These are phyloP conservation scores for Clostera curtula DNA, from an alignment of 2,888 invertebrate species.

Conservation along the genomic window DNA sequence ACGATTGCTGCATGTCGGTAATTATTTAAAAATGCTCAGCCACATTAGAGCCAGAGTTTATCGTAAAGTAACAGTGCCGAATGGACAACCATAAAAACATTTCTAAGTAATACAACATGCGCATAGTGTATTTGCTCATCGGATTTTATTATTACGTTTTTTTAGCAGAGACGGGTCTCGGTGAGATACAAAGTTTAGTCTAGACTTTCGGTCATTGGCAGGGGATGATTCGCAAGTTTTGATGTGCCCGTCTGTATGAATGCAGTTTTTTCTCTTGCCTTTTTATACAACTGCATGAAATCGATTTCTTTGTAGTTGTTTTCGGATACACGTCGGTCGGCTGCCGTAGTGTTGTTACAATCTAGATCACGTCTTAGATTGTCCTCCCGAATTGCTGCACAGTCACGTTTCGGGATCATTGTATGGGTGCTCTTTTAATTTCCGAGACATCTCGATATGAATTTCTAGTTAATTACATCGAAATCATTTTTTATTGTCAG, in stretches of 20 bases:
- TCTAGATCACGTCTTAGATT: slow-evolving; percentile 70
- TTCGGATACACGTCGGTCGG: slow-evolving; percentile 51
- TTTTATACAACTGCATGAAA: slow-evolving; percentile 52
- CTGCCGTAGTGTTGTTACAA: slow-evolving; percentile 60
- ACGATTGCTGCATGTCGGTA: slow-evolving; percentile 40
- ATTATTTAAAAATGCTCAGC: slow-evolving; percentile 42
- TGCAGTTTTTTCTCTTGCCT: slow-evolving; percentile 51
- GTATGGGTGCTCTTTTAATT: slow-evolving; percentile 55
- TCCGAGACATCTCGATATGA: slow-evolving; percentile 49
- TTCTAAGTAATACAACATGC: slow-evolving; percentile 28
- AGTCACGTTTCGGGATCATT: slow-evolving; percentile 60
- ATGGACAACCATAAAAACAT: slow-evolving; percentile 45
- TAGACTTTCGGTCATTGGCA: slow-evolving; percentile 63
- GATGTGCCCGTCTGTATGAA: slow-evolving; percentile 37
- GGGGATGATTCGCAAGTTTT: slow-evolving; percentile 69
- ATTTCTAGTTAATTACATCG: slow-evolving; percentile 61
- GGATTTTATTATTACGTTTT: slow-evolving; percentile 48
- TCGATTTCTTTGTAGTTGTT: slow-evolving; percentile 63
- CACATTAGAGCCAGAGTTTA: slow-evolving; percentile 42
- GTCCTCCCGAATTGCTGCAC: slow-evolving; percentile 53
- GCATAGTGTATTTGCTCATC: slow-evolving; percentile 46
- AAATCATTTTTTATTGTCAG: slow-evolving; percentile 41
- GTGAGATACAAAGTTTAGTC: slow-evolving; percentile 38
- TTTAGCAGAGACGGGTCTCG: slow-evolving; percentile 33
- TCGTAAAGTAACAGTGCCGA: slow-evolving; percentile 48